These are phyloP conservation scores for Sinodicranocentrus sp. DNA, from an alignment of 2,888 invertebrate species.

Conservation along the genomic window DNA sequence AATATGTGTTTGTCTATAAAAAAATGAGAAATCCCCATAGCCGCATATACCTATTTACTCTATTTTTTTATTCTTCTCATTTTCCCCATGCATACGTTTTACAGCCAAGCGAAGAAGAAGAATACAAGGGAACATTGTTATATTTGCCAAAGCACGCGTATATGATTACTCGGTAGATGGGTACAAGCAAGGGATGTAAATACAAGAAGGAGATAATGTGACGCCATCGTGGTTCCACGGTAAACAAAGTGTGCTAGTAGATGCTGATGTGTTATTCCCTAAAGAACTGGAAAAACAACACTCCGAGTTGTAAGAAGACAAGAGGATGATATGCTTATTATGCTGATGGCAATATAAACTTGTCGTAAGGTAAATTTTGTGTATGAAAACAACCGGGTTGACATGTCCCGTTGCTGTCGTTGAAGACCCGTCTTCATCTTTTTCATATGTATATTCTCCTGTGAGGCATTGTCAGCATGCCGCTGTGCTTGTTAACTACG, in stretches of 20 bases:
- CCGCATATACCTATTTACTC: neutral
- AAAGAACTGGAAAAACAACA: slow-evolving; percentile 3
- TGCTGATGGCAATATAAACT: slow-evolving; percentile 46
- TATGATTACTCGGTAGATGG: no score
- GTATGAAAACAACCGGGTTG: slow-evolving; percentile 38
- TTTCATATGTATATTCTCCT: neutral
- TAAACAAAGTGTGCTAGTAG: neutral
- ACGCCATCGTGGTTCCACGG: neutral
- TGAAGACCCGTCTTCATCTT: slow-evolving; percentile 15
- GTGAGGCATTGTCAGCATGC: no score
- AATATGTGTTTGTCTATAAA: no score
- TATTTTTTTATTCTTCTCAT: no score
- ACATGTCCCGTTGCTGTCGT: slow-evolving; percentile 6
- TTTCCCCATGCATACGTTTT: no score
- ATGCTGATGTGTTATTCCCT: slow-evolving; percentile 49
- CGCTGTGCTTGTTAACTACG: neutral
- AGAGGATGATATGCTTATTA: slow-evolving; percentile 14
- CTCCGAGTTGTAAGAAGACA: no score
- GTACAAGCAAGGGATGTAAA: no score
- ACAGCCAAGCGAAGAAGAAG: no score
- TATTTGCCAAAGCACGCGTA: no score
- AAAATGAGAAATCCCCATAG: slow-evolving; percentile 27
- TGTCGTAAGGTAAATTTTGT: slow-evolving; percentile 51
- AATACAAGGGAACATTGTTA: no score
- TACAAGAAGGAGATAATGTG: neutral